Evolutionary conservation across 2,113 vertebrate genomes (phyloP).

Genomic region (Psephotus haematonotus): DNA sequence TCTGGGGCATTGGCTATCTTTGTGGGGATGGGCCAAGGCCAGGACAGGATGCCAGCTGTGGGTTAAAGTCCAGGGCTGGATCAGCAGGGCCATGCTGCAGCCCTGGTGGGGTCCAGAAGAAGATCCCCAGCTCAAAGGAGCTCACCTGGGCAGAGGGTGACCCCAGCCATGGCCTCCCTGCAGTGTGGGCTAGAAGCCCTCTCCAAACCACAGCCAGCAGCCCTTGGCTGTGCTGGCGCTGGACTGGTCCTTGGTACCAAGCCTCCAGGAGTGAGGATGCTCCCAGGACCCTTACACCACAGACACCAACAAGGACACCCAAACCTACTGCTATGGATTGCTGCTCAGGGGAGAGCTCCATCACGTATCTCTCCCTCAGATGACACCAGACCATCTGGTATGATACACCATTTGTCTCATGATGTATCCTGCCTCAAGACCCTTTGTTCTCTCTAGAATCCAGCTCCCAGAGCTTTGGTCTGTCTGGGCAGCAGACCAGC

Average conservation of each 20-base stretch:
- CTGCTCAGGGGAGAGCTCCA: not conserved
- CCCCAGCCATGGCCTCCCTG: not conserved
- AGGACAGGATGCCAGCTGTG: not conserved
- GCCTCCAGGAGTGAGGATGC: not conserved
- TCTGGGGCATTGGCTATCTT: not conserved
- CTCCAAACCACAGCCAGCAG: not conserved
- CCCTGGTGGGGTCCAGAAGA: not conserved
- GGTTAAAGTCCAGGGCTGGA: not conserved
- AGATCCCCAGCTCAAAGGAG: not conserved
- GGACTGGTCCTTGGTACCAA: not conserved
- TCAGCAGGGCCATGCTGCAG: not conserved
- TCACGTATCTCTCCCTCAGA: not conserved
- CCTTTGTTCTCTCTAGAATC: not conserved
- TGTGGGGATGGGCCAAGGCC: fast-evolving
- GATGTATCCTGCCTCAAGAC: not conserved
- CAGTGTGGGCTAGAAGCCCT: not conserved
- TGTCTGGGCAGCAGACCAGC: not conserved
- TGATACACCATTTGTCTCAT: not conserved
- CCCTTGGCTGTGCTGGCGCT: not conserved
- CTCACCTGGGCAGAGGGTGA: not conserved
- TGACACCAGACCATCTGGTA: not conserved
- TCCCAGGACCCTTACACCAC: not conserved
- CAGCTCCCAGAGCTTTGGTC: not conserved
- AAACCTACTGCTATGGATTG: not conserved
- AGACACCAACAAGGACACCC: fast-evolving